A percentile compares a stretch with the other conserved stretches of the same genome.
Conservation (phyloP, 1,140 invertebrate species). For the Nebria ingens region DNA sequence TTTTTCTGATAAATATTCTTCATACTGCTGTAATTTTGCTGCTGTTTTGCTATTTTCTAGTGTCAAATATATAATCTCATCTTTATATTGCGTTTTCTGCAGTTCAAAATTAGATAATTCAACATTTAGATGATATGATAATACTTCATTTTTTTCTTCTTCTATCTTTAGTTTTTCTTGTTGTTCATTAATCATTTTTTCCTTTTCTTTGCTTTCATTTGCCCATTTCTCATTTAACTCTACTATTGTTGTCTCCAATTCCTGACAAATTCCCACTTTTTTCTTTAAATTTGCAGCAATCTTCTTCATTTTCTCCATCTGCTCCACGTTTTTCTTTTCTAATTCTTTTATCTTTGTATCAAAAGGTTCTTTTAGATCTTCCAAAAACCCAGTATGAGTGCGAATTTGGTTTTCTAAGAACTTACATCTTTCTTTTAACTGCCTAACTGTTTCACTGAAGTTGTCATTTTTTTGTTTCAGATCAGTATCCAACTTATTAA, state of each 20-base stretch:
- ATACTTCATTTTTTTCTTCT: constrained; percentile 16
- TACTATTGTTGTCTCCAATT: constrained; percentile 46
- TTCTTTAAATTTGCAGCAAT: constrained; percentile 64
- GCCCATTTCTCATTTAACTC: constrained; percentile 30
- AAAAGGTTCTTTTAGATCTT: constrained; percentile 27
- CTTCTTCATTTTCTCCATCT: constrained; percentile 64
- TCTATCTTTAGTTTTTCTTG: neutral
- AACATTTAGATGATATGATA: constrained; percentile 11
- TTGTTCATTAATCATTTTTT: constrained; percentile 25
- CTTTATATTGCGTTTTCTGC: neutral
- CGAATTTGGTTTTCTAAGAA: constrained; percentile 34
- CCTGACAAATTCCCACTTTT: constrained; percentile 48
- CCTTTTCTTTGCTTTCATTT: constrained; percentile 31
- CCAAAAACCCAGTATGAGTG: constrained; percentile 23
- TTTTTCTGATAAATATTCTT: constrained; percentile 31
- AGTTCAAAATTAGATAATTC: neutral
- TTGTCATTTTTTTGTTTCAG: constrained; percentile 43
- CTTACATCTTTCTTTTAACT: constrained; percentile 33
- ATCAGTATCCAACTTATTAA: constrained; percentile 33
- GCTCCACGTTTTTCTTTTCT: constrained; percentile 38
- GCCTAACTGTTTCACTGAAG: constrained; percentile 39
- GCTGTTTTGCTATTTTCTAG: neutral
- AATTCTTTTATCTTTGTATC: constrained; percentile 37
- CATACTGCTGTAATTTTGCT: neutral
- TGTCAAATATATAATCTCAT: constrained; percentile 24